Evolutionary conservation across 2,797 vertebrate genomes (phyloP).

Genomic region (Halcyon chelicuti): DNA sequence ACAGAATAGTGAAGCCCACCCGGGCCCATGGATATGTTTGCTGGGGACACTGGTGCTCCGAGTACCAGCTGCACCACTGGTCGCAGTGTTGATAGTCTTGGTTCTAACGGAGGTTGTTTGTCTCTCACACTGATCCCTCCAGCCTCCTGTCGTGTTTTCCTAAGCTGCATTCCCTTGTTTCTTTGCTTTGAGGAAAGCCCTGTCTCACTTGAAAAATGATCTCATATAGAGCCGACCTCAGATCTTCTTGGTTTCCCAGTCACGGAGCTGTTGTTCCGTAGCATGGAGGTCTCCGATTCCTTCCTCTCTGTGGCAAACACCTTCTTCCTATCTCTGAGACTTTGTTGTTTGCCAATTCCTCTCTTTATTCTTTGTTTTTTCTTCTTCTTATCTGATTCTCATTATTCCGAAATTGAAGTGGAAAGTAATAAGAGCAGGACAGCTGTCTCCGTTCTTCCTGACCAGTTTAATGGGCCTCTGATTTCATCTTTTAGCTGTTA

Average conservation of each 20-base stretch:
- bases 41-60: not conserved
- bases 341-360: not conserved
- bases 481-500: not conserved
- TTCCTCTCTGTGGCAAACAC: not conserved
- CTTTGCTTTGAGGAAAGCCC: constrained; percentile 3
- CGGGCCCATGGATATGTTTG: accelerated
- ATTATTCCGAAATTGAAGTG: constrained; percentile 44
- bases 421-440: constrained; percentile 25
- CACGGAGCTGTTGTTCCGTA: not conserved
- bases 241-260: not conserved
- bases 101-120: not conserved
- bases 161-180: not conserved
- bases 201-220: not conserved
- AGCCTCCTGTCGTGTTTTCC: not conserved
- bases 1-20: not conserved
- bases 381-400: not conserved
- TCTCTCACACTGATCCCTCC: not conserved
- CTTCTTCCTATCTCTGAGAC: not conserved
- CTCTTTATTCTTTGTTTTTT: not conserved
- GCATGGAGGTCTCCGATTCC: not conserved
- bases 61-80: not conserved
- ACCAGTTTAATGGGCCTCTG: constrained; percentile 27
- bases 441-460: constrained; percentile 26
- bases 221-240: not conserved
- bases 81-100: not conserved